Evolutionary conservation across 1,140 invertebrate genomes (phyloP), one percentile per base, ranked within the genome.

Genomic region (Leucophenga varia): DNA sequence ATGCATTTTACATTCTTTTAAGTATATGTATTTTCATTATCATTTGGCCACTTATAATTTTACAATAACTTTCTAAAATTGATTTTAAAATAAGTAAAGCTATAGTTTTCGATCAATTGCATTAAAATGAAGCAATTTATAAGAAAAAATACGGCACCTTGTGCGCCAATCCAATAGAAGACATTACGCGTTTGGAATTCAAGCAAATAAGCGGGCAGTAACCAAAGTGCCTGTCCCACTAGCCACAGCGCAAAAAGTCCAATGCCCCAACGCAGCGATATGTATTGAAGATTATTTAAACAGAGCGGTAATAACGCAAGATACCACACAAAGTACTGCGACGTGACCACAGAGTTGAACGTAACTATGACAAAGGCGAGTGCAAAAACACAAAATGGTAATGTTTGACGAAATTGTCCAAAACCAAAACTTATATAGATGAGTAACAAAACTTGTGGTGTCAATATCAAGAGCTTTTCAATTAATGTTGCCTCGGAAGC

Each of bases 281-380:
- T 77, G 17, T 70, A 58, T 49, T 79, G 78, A 3, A 91, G 79
- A 69, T 83, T 80, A 18, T 84, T 88, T 10, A 84, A 80, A 68
- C 81, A 90, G 31, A 91, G 54, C 1, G 95, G 94, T 13, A 98
- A 75, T 7, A 97, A 68, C 13, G 89, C 89, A 25, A 98, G 73
- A 72, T 95, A 97, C 96, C 97, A 98, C 28, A 98, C 80, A 63
- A 98, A 98, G 76, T 98, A 99, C 77, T 99, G 95, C 13, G 93
- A 95, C 9, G 97, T 99, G 52, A 95, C 84, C 0, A 99, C 96
- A 71, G 94, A 92, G 78, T 99, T 99, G 58, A 92, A 96, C 4
- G 87, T 86, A 0, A 99, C 97, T 67, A 98, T 87, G 3, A 90
- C 82, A 54, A 93, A 89, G 0, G 94, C 89, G 64, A 92, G 84